Base-by-base conservation (phyloP, 2,888 invertebrate species). In the Aphodius sticticus region DNA sequence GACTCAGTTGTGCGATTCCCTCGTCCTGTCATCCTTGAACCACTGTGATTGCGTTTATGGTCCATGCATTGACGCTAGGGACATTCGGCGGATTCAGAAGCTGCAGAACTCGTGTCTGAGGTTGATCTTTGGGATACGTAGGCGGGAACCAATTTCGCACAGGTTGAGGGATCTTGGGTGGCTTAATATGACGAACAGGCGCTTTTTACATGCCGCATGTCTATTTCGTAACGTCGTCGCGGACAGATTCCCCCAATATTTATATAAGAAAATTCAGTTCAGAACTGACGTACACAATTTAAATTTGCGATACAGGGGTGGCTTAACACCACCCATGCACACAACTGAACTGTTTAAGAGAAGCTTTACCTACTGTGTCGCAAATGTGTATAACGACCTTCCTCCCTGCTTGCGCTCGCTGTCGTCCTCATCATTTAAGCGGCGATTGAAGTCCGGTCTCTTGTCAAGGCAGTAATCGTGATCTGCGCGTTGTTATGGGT, bases 231-330 rank as follows among this genome's bases (percentile, higher is more conserved):
- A n/a, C 15, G 26, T 76, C 14, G n/a, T 76, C 6, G 14, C 38
- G 37, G 16, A 36, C 12, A 69, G 14, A 16, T 36, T 16, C 37
- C 26, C 36, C 36, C 76, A 16, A 0, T 75, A 38, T 37, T 53
- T 76, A 12, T 76, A 76, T 6, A 16, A 53, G 2, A 76, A 76
- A 38, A 76, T 76, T n/a, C 14, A 16, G 26, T 76, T 76, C n/a
- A n/a, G 26, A 14, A 76, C 37, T 14, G 76, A 76, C 16, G 76
- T 76, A 26, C 76, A 76, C 38, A 76, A 76, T 38, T 14, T 76
- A n/a, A 76, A 76, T 76, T 16, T 76, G 16, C 53, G 76, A 76
- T 53, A 14, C n/a, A 35, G 76, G 76, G 76, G 72, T 16, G 53
- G 12, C 53, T 12, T 53, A 9, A 53, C 53, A 9, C 53, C 53